A percentile compares a stretch with the other conserved stretches of the same genome.
Conservation (phyloP, 1,140 invertebrate species). For the Drosophila sp. region DNA sequence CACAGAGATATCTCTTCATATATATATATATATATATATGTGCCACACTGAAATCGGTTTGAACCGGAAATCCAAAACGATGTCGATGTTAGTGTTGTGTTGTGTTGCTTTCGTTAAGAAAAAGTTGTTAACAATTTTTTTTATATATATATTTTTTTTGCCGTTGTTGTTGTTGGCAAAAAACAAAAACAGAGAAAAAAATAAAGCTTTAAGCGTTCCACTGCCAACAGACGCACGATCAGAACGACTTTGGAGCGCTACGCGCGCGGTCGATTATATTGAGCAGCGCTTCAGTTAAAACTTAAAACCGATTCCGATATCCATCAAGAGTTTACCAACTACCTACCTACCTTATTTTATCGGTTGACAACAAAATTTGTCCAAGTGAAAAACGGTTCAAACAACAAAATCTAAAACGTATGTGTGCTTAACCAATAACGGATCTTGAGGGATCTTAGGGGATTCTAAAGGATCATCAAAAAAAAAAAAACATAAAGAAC, state of each 20-base stretch:
- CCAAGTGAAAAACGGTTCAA: neutral
- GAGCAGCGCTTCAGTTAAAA: slow-evolving; percentile 14
- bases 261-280: slow-evolving; percentile 60
- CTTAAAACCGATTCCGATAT: neutral
- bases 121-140: slow-evolving; percentile 73
- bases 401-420: neutral
- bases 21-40: neutral
- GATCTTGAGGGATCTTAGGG: neutral
- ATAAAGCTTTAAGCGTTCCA: slow-evolving; percentile 68
- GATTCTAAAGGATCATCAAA: slow-evolving; percentile 2
- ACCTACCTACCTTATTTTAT: too few species aligned
- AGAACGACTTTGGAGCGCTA: slow-evolving; percentile 78
- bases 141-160: slow-evolving; percentile 6
- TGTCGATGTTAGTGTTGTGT: slow-evolving; percentile 27
- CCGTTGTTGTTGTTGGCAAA: slow-evolving; percentile 36
- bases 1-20: slow-evolving; percentile 16
- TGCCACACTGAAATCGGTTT: slow-evolving; percentile 51
- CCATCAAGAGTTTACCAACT: too few species aligned
- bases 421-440: neutral
- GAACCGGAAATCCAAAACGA: slow-evolving; percentile 61
- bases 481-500: neutral
- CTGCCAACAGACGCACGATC: slow-evolving; percentile 60
- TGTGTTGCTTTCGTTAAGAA: slow-evolving; percentile 64
- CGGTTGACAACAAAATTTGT: neutral
- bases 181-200: slow-evolving; percentile 40